phyloP scores from a whole-genome alignment of 2,113 vertebrate genomes.

The Theristicus caerulescens region DNA sequence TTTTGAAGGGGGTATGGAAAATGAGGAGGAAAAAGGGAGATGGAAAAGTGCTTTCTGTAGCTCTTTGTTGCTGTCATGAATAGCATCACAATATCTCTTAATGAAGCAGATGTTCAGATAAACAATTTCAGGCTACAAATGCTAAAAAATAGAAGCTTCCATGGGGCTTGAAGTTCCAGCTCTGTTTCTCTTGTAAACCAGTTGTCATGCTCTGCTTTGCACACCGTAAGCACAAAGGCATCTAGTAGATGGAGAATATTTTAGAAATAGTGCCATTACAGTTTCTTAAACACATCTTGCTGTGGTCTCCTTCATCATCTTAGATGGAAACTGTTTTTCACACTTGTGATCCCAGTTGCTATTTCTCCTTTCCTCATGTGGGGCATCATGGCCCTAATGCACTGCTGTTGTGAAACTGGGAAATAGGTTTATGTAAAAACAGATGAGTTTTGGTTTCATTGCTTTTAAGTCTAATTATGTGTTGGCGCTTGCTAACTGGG shows the following conservation, averaged over 20 bases:
- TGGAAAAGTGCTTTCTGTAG: not conserved
- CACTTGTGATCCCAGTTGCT: not conserved
- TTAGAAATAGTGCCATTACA: not conserved
- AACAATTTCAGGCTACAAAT: not conserved
- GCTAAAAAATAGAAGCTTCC: constrained; percentile 8
- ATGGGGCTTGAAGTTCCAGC: not conserved
- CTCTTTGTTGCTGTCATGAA: constrained; percentile 44
- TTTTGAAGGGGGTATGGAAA: not conserved
- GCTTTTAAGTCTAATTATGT: not conserved
- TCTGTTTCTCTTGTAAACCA: not conserved
- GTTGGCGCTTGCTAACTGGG: not conserved
- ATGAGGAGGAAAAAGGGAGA: not conserved
- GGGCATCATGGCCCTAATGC: not conserved
- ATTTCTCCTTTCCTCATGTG: not conserved
- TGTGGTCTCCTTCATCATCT: not conserved
- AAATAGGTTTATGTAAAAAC: not conserved
- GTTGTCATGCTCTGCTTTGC: not conserved
- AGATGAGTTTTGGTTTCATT: not conserved
- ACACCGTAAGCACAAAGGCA: not conserved
- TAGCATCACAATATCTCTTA: constrained; percentile 37
- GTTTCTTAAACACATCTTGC: not conserved
- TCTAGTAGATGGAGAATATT: not conserved
- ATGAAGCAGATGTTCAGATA: constrained; percentile 63
- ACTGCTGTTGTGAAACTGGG: not conserved
- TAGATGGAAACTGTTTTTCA: not conserved